phyloP scores from a whole-genome alignment of 2,797 vertebrate genomes.

The Gouania willdenowi region DNA sequence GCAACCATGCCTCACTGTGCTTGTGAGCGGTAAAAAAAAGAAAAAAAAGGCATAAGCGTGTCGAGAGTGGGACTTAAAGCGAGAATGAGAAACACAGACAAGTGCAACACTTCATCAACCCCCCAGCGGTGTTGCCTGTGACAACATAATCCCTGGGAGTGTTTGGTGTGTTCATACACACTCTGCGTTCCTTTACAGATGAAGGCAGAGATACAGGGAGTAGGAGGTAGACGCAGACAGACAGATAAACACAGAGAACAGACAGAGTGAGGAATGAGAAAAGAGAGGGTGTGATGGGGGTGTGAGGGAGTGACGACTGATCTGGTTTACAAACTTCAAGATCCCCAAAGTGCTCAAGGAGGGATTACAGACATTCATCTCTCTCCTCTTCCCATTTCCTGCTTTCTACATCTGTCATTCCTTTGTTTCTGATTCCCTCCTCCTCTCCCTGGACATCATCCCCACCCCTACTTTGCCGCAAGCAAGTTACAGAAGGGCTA shows the following conservation, averaged over 20 bases:
- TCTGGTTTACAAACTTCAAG: constrained; percentile 35
- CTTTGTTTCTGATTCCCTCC: constrained; percentile 13
- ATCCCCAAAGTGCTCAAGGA: constrained; percentile 27
- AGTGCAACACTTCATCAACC: constrained; percentile 60
- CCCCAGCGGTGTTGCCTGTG: constrained; percentile 49
- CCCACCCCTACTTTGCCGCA: constrained; percentile 6
- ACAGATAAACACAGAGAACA: constrained; percentile 21
- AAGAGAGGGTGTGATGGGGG: constrained; percentile 10
- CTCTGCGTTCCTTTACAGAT: constrained; percentile 35
- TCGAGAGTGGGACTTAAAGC: constrained; percentile 30
- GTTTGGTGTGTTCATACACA: constrained; percentile 12
- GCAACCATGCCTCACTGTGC: constrained; percentile 8
- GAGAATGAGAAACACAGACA: constrained; percentile 50
- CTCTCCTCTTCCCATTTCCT: constrained; percentile 24
- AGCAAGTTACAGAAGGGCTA: constrained; percentile 52
- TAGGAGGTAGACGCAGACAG: constrained; percentile 9
- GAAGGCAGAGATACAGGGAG: constrained; percentile 23
- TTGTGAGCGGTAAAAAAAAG: constrained; percentile 13
- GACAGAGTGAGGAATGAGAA: constrained; percentile 13
- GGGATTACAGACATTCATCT: constrained; percentile 35
- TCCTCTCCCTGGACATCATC: constrained; percentile 10
- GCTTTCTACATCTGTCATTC: constrained; percentile 19
- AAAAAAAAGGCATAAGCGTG: constrained; percentile 4
- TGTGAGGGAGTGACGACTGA: constrained; percentile 29
- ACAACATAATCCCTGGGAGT: constrained; percentile 62